Base-by-base conservation (phyloP, 1,140 invertebrate genomes). In the Cecropterus lyciades region DNA sequence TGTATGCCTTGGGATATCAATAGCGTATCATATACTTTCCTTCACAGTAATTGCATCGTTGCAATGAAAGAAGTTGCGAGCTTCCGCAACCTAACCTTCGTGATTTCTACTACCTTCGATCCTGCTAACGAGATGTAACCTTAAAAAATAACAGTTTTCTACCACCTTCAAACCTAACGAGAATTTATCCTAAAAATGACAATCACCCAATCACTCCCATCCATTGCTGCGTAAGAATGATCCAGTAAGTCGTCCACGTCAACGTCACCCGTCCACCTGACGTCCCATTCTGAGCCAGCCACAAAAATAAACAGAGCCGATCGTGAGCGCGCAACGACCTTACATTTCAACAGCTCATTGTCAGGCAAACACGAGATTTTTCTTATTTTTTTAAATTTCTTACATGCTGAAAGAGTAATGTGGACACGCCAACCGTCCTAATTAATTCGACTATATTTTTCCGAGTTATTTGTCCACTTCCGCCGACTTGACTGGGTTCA, bases 291-390 rank as follows among this genome's bases (percentile, higher is more conserved):
- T 17, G 55, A 7, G 27, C 48, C 40, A 63, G 60, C 56, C 69
- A 77, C 70, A 14, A 78, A 78, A 76, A 77, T 73, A 85, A 81
- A 83, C 74, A 80, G 37, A 17, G 57, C n/a, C 15, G 33, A 40
- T 42, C 72, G 77, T 74, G 60, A 70, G 67, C 69, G 65, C 69
- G 67, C 65, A 59, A 51, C 70, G 70, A 73, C 79, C 72, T 79
- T 77, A 71, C 72, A 53, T 81, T 75, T 82, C 81, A 78, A 78
- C 81, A 71, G 69, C 72, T 77, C 75, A 75, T 73, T 77, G 73
- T 77, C 74, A 78, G 69, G 45, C 68, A 73, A 75, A 75, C 73
- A 77, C 13, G 24, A 56, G 40, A 65, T 71, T 70, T 75, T 77
- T 72, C n/a, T 64, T 51, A 52, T 63, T 63, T 46, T 69, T 75